phyloP scores from a whole-genome alignment of 2,888 invertebrate species.

The Carabus problematicus region DNA sequence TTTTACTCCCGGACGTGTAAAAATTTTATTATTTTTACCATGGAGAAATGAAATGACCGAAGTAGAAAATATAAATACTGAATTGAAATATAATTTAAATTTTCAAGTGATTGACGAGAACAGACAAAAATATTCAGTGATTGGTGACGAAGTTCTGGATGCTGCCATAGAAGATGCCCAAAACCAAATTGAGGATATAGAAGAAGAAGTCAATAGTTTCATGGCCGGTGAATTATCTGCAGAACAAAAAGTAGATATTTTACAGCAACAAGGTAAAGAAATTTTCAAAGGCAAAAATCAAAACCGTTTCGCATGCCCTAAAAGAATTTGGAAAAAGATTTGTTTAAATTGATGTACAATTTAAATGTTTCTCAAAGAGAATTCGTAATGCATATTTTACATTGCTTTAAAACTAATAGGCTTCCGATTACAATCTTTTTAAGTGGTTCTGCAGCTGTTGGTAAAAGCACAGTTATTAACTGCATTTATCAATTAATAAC shows the following conservation, averaged over 20 bases:
- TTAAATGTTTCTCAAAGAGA: too few species aligned
- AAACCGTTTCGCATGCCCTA: too few species aligned
- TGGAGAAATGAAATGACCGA: conserved; percentile 6
- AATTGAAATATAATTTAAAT: not conserved
- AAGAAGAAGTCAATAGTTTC: not conserved
- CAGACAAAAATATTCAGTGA: not conserved
- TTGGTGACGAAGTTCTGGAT: conserved; percentile 1
- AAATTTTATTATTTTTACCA: conserved; percentile 10
- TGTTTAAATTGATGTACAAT: too few species aligned
- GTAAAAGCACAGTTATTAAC: conserved; percentile 47
- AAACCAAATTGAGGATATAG: not conserved
- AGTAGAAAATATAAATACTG: not conserved
- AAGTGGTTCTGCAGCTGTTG: conserved; percentile 49
- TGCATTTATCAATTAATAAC: conserved; percentile 44
- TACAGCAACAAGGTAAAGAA: conserved; percentile 35
- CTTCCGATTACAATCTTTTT: conserved; percentile 46
- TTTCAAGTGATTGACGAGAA: not conserved
- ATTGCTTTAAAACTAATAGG: conserved; percentile 14
- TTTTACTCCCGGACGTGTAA: too few species aligned
- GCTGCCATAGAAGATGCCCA: not conserved
- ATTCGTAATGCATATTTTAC: too few species aligned
- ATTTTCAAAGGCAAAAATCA: conserved; percentile 22
- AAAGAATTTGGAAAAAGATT: too few species aligned
- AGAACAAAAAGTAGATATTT: conserved; percentile 34
- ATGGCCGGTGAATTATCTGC: too few species aligned